phyloP scores from a whole-genome alignment of 2,888 invertebrate species.

The Rhingia campestris region DNA sequence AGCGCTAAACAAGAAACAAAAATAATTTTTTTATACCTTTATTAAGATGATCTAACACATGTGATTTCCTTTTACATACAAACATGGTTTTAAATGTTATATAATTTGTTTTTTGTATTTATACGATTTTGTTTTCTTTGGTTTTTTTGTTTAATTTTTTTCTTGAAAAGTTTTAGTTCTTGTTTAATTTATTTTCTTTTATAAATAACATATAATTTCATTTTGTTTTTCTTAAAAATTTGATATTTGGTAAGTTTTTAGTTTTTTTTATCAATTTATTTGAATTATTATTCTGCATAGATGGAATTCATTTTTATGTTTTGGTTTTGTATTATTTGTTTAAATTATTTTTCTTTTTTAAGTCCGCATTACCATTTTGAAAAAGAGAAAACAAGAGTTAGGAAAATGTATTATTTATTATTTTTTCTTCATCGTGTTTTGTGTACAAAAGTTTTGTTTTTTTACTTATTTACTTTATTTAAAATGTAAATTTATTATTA shows the following conservation, averaged over 20 bases:
- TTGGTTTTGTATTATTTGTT: conserved; percentile 29
- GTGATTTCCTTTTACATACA: conserved; percentile 75
- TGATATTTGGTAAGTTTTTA: conserved; percentile 73
- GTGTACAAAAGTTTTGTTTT: conserved; percentile 70
- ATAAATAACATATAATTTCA: conserved; percentile 72
- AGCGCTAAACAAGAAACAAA: background rate
- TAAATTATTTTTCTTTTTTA: conserved; percentile 30
- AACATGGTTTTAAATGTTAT: conserved; percentile 75
- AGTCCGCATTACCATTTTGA: conserved; percentile 65
- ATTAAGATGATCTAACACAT: conserved; percentile 75
- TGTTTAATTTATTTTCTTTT: conserved; percentile 45
- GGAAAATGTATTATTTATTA: conserved; percentile 47
- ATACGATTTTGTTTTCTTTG: conserved; percentile 68
- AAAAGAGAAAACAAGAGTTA: conserved; percentile 58
- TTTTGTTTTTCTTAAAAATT: conserved; percentile 72
- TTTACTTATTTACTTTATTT: conserved; percentile 46
- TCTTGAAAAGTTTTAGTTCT: conserved; percentile 60
- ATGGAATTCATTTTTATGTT: conserved; percentile 63
- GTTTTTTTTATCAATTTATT: conserved; percentile 51
- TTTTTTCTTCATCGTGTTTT: conserved; percentile 47
- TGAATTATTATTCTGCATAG: conserved; percentile 65
- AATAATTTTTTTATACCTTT: conserved; percentile 72
- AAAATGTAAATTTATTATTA: conserved; percentile 7
- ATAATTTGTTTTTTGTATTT: conserved; percentile 70
- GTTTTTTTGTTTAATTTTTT: conserved; percentile 49